phyloP scores from a whole-genome alignment of 2,797 vertebrate genomes.

The Hylomyscus alleni region DNA sequence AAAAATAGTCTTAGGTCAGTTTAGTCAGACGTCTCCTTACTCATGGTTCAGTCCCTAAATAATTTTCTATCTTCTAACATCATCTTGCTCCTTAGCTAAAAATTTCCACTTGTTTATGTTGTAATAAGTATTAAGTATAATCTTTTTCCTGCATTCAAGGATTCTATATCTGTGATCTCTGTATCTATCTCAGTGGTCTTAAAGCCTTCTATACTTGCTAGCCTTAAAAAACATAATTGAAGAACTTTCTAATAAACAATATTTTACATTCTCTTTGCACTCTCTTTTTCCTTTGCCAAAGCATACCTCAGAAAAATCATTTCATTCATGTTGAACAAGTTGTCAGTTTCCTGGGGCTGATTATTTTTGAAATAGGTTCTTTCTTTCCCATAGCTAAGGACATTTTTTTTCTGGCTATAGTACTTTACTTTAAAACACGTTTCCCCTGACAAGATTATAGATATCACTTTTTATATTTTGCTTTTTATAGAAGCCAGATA shows the following conservation, averaged over 20 bases:
- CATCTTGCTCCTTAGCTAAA: neutral
- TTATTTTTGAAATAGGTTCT: neutral
- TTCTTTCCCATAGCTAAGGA: neutral
- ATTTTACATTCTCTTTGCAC: slow-evolving; percentile 44
- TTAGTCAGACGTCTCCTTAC: neutral
- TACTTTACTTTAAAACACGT: slow-evolving; percentile 9
- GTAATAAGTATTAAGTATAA: neutral
- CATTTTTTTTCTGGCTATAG: slow-evolving; percentile 14
- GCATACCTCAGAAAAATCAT: slow-evolving; percentile 16
- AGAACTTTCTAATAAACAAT: neutral
- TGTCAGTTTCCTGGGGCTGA: slow-evolving; percentile 10
- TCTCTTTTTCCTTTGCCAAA: slow-evolving; percentile 39
- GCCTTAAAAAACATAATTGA: neutral
- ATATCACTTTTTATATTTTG: neutral
- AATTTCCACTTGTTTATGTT: neutral
- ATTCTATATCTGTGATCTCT: neutral
- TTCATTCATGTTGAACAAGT: neutral
- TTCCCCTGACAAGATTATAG: neutral
- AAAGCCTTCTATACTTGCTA: neutral
- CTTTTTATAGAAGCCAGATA: neutral
- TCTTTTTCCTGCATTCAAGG: neutral
- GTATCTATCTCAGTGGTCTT: neutral
- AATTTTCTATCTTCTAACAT: neutral
- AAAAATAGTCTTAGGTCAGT: neutral
- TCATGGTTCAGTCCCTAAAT: neutral